Percentiles rank a stretch among this genome's conserved stretches.
These are phyloP conservation scores for Ptilonorhynchus violaceus DNA, from an alignment of 2,113 vertebrate species.

Conservation along the genomic window DNA sequence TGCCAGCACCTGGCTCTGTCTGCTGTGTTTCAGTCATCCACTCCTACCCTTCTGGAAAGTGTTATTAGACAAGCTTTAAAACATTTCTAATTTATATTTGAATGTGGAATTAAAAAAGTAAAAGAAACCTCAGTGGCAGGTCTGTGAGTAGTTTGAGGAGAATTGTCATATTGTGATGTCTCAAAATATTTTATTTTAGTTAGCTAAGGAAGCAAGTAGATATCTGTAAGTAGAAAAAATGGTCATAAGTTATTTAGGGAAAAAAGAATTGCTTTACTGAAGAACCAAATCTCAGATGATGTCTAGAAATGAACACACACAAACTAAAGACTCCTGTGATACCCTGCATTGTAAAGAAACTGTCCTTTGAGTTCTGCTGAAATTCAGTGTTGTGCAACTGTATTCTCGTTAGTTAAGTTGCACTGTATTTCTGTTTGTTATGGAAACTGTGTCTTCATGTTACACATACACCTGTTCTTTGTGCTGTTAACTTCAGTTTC, in stretches of 20 bases:
- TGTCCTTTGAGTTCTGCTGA: background rate
- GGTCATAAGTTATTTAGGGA: background rate
- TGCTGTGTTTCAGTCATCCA: background rate
- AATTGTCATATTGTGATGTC: background rate
- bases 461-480: background rate
- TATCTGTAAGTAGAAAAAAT: background rate
- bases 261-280: background rate
- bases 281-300: background rate
- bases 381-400: background rate
- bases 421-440: background rate
- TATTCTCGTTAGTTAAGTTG: background rate
- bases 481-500: background rate
- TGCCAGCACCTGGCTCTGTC: background rate
- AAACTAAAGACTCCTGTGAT: background rate
- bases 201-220: background rate
- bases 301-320: background rate
- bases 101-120: background rate
- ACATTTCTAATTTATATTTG: background rate
- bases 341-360: background rate
- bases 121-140: background rate
- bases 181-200: background rate
- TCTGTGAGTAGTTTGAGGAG: background rate
- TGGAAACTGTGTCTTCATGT: background rate
- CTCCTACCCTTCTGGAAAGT: background rate
- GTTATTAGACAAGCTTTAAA: background rate